Evolutionary conservation across 1,140 invertebrate genomes (phyloP).

Genomic region (Dryas iulia): DNA sequence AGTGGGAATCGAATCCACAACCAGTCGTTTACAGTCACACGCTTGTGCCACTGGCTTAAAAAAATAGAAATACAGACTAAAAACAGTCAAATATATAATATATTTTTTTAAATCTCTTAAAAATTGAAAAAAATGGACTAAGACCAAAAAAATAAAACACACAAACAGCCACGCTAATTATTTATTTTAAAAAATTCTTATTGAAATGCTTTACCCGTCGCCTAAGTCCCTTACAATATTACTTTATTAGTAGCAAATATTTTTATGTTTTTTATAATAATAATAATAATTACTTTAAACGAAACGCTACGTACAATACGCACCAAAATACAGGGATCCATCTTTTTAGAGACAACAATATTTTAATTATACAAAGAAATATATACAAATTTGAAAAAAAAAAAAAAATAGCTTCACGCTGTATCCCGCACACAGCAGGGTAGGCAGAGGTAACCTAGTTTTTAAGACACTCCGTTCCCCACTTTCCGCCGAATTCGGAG

Average conservation of each 20-base stretch:
- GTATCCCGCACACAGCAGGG: no score
- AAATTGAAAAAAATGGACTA: no score
- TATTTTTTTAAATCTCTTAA: no score
- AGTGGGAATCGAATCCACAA: no score
- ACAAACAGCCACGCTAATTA: slow-evolving; percentile 45
- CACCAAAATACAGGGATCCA: slow-evolving; percentile 36
- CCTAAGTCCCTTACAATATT: slow-evolving; percentile 43
- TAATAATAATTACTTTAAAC: no score
- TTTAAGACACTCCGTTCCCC: no score
- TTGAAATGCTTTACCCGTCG: slow-evolving; percentile 56
- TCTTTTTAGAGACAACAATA: slow-evolving; percentile 38
- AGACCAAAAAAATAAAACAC: slow-evolving; percentile 30
- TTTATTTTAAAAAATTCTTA: slow-evolving; percentile 49
- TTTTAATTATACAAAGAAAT: slow-evolving; percentile 19
- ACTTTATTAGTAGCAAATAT: slow-evolving; percentile 35
- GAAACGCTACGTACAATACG: slow-evolving; percentile 35
- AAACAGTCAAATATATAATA: no score
- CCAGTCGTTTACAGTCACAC: no score
- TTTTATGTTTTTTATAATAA: slow-evolving; percentile 13
- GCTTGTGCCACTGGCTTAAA: no score
- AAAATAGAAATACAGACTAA: no score
- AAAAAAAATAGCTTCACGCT: slow-evolving; percentile 10
- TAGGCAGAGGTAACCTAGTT: no score
- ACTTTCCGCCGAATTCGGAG: no score
- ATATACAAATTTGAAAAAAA: slow-evolving; percentile 8